Base-by-base conservation (phyloP, 2,888 invertebrate genomes). In the Conchocele bisecta region DNA sequence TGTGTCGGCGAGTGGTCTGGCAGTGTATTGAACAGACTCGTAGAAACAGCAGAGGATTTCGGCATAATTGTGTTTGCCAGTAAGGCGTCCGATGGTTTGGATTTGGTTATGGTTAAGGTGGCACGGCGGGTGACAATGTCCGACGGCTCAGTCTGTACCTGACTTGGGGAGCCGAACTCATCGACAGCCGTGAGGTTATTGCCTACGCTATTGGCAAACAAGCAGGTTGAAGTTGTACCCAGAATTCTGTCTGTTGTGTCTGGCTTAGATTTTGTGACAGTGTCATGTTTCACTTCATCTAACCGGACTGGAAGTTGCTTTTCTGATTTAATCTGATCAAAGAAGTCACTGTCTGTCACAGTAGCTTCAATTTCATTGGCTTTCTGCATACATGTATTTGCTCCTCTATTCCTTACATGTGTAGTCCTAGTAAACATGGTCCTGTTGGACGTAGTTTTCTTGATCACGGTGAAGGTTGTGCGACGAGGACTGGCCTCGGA, bases 101-200 rank as follows among this genome's bases (percentile, higher is more conserved):
- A 75, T 46, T 86, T 86, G 13, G 82, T 83, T 9, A 84, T 81
- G 7, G 86, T 86, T 46, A 82, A 48, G 13, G 87, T 82, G 4
- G 75, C 69, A 41, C 79, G 46, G 29, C 80, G 75, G n/a, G 71
- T 60, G 24, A 53, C 59, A 1, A 51, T 63, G 29, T 79, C 78
- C 9, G 50, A 53, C 7, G 17, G 28, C 24, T 60, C 60, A 24
- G 57, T 29, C 11, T 80, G 76, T 35, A 75, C 57, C 46, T 64
- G 31, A 11, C 63, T 41, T 6, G 68, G 68, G 37, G 68, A 65
- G 1, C 35, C 37, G 42, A 68, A 37, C 60, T 72, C 53, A 9
- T 60, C 48, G 7, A 66, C 72, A 41, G 56, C 65, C 3, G 65
- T 50, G 24, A 48, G 26, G 0, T 64, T 61, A 56, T 59, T 59